Percentiles rank a stretch among this genome's conserved stretches.
phyloP scores from a whole-genome alignment of 2,888 invertebrate species.

The Scaeva pyrastri region DNA sequence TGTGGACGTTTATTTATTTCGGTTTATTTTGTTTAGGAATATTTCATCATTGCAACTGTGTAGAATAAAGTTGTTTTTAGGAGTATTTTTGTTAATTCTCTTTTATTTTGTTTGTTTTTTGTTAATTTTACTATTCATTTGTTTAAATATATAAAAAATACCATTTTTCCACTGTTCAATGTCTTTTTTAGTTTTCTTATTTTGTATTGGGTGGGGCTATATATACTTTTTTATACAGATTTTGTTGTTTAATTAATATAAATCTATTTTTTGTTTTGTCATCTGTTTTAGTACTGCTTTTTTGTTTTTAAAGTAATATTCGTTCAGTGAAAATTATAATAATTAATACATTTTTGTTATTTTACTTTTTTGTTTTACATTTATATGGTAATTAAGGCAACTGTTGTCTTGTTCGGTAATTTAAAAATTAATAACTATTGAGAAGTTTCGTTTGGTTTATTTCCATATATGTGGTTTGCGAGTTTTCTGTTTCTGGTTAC shows the following conservation, averaged over 20 bases:
- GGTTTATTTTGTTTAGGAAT: slow-evolving; percentile 75
- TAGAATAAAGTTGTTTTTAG: slow-evolving; percentile 74
- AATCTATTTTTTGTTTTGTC: slow-evolving; percentile 63
- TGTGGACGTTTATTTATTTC: slow-evolving; percentile 73
- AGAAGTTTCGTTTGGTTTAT: slow-evolving; percentile 75
- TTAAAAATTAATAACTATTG: slow-evolving; percentile 75
- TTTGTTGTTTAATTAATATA: slow-evolving; percentile 71
- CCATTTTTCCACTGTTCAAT: slow-evolving; percentile 73
- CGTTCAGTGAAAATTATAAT: slow-evolving; percentile 72
- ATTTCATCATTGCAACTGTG: slow-evolving; percentile 73
- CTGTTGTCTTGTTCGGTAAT: slow-evolving; percentile 76
- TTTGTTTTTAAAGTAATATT: slow-evolving; percentile 70
- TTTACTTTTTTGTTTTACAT: slow-evolving; percentile 54
- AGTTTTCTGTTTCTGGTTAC: slow-evolving; percentile 74
- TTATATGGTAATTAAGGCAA: slow-evolving; percentile 76
- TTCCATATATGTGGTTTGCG: slow-evolving; percentile 75
- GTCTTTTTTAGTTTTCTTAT: slow-evolving; percentile 62
- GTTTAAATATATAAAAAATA: slow-evolving; percentile 76
- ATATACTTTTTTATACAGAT: slow-evolving; percentile 68
- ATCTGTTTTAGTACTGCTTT: slow-evolving; percentile 60
- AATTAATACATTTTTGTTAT: slow-evolving; percentile 54
- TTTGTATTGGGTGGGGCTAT: slow-evolving; percentile 74
- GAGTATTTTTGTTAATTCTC: slow-evolving; percentile 49
- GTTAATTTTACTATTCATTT: slow-evolving; percentile 67
- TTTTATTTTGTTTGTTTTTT: slow-evolving; percentile 38